Conservation (phyloP, 1,140 invertebrate species). For the Formica exsecta region DNA sequence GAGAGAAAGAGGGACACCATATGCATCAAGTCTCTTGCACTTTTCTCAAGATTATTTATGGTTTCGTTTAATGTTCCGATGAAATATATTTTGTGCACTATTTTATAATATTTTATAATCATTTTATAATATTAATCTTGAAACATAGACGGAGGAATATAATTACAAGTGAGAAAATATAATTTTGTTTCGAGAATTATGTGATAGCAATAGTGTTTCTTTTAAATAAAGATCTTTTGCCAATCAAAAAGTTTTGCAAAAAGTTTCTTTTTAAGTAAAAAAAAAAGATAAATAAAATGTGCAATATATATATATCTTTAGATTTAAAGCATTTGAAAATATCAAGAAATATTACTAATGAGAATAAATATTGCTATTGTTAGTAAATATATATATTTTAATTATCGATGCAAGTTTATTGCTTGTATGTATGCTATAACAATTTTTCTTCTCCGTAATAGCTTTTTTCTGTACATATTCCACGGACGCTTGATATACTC, state of each 20-base stretch:
- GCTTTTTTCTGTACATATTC: not conserved
- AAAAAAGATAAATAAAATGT: too few species aligned
- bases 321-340: not conserved
- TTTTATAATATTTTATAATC: not conserved
- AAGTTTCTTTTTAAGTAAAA: not conserved
- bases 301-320: too few species aligned
- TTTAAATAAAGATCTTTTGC: not conserved
- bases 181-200: not conserved
- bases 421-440: not conserved
- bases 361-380: conserved; percentile 1
- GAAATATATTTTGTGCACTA: not conserved
- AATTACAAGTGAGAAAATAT: conserved; percentile 1
- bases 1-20: too few species aligned
- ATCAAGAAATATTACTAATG: not conserved
- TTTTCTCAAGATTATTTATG: not conserved
- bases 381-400: not conserved
- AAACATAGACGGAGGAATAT: not conserved
- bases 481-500: not conserved
- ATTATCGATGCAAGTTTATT: not conserved
- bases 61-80: not conserved
- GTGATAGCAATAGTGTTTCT: not conserved
- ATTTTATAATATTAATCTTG: not conserved
- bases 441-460: conserved; percentile 13
- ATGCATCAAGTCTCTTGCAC: not conserved
- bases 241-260: not conserved